phyloP scores from a whole-genome alignment of 2,797 vertebrate genomes.

The Macroramphosus scolopax region DNA sequence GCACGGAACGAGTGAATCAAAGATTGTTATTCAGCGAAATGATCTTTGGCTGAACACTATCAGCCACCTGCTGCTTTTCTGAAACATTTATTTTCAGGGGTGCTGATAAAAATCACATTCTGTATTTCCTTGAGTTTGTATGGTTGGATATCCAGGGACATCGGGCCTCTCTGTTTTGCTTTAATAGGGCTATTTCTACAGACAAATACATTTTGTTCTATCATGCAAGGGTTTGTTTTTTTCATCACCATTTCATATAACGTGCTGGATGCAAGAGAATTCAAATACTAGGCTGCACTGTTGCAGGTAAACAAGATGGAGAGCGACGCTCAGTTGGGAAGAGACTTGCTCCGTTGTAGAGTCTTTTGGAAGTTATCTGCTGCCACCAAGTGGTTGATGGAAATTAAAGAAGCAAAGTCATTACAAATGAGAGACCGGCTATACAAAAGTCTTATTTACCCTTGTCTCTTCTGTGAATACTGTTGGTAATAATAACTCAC shows the following conservation, averaged over 20 bases:
- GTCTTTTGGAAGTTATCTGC: conserved; percentile 49
- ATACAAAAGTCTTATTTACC: conserved; percentile 4
- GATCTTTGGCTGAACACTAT: no score
- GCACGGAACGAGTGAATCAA: no score
- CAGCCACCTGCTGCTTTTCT: background rate
- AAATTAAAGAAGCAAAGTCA: background rate
- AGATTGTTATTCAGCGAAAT: no score
- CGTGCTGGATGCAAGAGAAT: conserved; percentile 28
- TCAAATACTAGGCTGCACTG: conserved; percentile 25
- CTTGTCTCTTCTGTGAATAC: conserved; percentile 11
- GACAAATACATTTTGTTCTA: conserved; percentile 19
- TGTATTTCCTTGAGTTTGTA: conserved; percentile 51
- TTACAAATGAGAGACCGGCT: background rate
- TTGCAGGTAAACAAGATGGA: conserved; percentile 59
- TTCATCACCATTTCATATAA: conserved; percentile 33
- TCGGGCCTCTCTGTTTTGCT: conserved; percentile 6
- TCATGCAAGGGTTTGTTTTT: conserved; percentile 32
- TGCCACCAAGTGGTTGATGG: conserved; percentile 69
- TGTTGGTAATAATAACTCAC: conserved; percentile 10
- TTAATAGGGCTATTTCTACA: background rate
- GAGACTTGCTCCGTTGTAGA: background rate
- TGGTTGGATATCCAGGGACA: conserved; percentile 6
- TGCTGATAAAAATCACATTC: conserved; percentile 61
- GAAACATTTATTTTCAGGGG: conserved; percentile 17
- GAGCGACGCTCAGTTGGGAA: conserved; percentile 29